Base-by-base conservation (phyloP, 1,140 invertebrate species). In the Drosophila tristis region DNA sequence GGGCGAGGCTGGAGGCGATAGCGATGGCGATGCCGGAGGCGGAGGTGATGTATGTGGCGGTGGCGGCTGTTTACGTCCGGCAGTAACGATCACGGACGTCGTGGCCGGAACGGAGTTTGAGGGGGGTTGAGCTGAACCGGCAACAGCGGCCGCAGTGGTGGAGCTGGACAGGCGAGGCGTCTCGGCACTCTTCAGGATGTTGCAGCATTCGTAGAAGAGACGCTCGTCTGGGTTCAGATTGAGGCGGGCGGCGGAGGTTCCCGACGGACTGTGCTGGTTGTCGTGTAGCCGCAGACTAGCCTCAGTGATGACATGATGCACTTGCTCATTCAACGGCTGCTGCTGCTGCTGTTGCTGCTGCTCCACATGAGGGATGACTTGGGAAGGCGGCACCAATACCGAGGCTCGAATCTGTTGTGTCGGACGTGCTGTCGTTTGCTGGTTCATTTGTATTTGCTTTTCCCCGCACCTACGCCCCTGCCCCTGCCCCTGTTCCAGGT, bases 151-250 rank as follows among this genome's bases (percentile, higher is more conserved):
- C 35, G 29, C 44, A 15, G 20, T 47, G 25, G 48, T 8, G 43
- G 26, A n/a, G 9, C 31, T 72, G 54, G 65, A 63, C 23, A 81
- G 54, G 3, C 78, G 74, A 0, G 86, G 78, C 5, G 85, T 82
- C 57, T 91, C 85, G 3, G 91, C 87, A 25, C 91, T 90, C 59
- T 92, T 92, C 4, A 92, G 53, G 9, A 92, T 92, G 57, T 91
- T 92, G 63, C 90, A 91, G 58, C 91, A 92, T 56, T 92, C 91
- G 61, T 91, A 92, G 44, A 92, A 92, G 39, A 92, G 76, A 2
- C 91, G 85, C 55, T 92, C 90, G 54, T 92, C 91, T 16, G 91
- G 91, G 89, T 92, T 92, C 4, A 92, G 80, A 47, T 89, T 86
- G 25, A 92, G 64, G 1, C 90, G 85, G 8, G 82, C 64, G 11